Percentiles rank a stretch among this genome's conserved stretches.
These are phyloP conservation scores for Saccostrea glomerata DNA, from an alignment of 1,140 invertebrate genomes.

Conservation along the genomic window DNA sequence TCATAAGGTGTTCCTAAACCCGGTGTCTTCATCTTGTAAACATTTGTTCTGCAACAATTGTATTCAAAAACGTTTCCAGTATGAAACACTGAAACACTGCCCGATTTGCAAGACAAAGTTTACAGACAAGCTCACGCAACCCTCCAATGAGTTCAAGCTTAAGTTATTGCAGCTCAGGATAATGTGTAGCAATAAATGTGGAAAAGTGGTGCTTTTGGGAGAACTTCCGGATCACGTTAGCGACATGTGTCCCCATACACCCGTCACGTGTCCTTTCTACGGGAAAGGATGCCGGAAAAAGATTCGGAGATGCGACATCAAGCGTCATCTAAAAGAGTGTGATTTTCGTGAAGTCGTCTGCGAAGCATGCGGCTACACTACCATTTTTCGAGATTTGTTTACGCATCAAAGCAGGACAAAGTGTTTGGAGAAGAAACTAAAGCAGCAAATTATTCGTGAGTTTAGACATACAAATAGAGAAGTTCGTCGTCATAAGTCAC, in stretches of 20 bases:
- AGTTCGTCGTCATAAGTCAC: constrained; percentile 60
- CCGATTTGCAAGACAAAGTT: constrained; percentile 60
- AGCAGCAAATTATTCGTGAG: constrained; percentile 67
- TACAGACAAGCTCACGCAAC: not conserved
- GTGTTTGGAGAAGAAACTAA: constrained; percentile 69
- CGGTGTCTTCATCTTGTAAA: constrained; percentile 60
- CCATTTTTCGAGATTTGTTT: constrained; percentile 66
- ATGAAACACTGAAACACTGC: constrained; percentile 52
- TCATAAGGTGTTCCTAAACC: constrained; percentile 67
- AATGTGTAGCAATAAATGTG: constrained; percentile 67
- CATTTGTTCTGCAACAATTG: constrained; percentile 68
- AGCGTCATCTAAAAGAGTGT: constrained; percentile 65
- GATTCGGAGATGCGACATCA: constrained; percentile 58
- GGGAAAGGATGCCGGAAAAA: constrained; percentile 65
- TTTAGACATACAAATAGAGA: constrained; percentile 55
- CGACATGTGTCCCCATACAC: constrained; percentile 65
- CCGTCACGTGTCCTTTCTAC: constrained; percentile 62
- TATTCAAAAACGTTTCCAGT: constrained; percentile 45
- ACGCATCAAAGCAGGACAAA: constrained; percentile 67
- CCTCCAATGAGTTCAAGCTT: constrained; percentile 61
- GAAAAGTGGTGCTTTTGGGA: constrained; percentile 57
- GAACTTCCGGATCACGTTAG: constrained; percentile 66
- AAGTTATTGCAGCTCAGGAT: constrained; percentile 62
- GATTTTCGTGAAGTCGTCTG: constrained; percentile 66
- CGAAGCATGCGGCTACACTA: constrained; percentile 67